These are phyloP conservation scores for Eupithecia abbreviata DNA, from an alignment of 2,888 invertebrate species.

Conservation along the genomic window DNA sequence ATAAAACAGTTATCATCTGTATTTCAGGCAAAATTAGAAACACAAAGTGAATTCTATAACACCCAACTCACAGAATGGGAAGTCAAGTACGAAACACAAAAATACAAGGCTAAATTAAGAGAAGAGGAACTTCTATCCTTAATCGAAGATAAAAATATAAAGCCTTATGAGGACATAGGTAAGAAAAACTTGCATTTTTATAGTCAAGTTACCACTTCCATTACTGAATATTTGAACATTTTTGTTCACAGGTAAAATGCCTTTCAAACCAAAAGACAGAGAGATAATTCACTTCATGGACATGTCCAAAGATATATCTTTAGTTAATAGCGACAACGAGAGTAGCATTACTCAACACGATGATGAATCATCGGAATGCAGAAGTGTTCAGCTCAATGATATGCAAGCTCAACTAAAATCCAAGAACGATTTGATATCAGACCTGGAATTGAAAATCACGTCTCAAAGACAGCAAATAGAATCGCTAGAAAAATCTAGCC, in stretches of 20 bases:
- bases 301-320: constrained; percentile 67
- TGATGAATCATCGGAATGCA: constrained; percentile 47
- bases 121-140: constrained; percentile 82
- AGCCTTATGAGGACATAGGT: constrained; percentile 57
- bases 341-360: constrained; percentile 54
- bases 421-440: constrained; percentile 58
- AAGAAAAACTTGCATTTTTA: constrained; percentile 39
- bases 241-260: constrained; percentile 32
- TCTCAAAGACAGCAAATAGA: constrained; percentile 60
- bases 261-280: constrained; percentile 44
- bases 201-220: background rate
- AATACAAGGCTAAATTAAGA: constrained; percentile 77
- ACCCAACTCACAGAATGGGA: constrained; percentile 76
- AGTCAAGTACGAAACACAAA: constrained; percentile 79
- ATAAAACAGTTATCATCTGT: background rate
- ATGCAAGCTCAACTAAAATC: constrained; percentile 58
- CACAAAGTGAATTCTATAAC: constrained; percentile 56
- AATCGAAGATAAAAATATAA: constrained; percentile 67
- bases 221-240: background rate
- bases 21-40: constrained; percentile 62
- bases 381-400: constrained; percentile 51
- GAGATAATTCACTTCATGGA: constrained; percentile 62
- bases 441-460: constrained; percentile 61
- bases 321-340: constrained; percentile 68
- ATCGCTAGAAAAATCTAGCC: constrained; percentile 60